Percentiles rank a stretch among this genome's conserved stretches.
Conservation (phyloP, 2,797 vertebrate species). For the Graptemys geographica region DNA sequence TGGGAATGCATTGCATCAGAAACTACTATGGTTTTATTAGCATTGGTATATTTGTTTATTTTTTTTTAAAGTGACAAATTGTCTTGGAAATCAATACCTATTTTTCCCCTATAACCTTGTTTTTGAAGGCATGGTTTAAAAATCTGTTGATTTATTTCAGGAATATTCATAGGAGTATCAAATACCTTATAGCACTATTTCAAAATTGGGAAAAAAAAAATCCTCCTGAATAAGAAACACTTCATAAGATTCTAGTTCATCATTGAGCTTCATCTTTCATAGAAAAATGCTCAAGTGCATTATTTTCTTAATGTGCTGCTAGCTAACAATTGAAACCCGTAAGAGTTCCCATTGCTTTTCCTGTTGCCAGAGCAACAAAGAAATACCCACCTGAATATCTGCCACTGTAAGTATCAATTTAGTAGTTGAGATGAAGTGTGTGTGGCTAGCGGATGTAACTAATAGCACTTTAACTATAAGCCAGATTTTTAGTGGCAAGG, state of each 20-base stretch:
- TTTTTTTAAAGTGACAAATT: neutral
- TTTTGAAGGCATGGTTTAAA: neutral
- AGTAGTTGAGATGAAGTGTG: constrained; percentile 43
- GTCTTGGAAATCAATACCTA: neutral
- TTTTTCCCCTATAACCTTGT: neutral
- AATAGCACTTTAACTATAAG: constrained; percentile 23
- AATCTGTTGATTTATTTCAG: neutral
- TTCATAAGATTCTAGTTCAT: neutral
- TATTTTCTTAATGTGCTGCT: constrained; percentile 40
- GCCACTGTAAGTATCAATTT: constrained; percentile 54
- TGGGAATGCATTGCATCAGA: constrained; percentile 14
- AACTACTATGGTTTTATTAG: neutral
- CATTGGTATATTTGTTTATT: neutral
- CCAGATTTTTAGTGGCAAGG: constrained; percentile 20
- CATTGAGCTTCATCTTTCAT: neutral
- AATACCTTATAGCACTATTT: neutral
- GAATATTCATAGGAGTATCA: neutral
- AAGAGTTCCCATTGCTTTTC: constrained; percentile 31
- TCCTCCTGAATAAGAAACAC: neutral
- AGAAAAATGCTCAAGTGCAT: constrained; percentile 37
- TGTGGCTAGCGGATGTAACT: constrained; percentile 16
- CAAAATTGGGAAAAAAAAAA: neutral
- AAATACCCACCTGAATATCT: constrained; percentile 55
- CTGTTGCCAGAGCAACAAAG: constrained; percentile 74
- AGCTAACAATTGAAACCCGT: constrained; percentile 53